phyloP scores from a whole-genome alignment of 1,140 invertebrate species.

The Apis laboriosa region DNA sequence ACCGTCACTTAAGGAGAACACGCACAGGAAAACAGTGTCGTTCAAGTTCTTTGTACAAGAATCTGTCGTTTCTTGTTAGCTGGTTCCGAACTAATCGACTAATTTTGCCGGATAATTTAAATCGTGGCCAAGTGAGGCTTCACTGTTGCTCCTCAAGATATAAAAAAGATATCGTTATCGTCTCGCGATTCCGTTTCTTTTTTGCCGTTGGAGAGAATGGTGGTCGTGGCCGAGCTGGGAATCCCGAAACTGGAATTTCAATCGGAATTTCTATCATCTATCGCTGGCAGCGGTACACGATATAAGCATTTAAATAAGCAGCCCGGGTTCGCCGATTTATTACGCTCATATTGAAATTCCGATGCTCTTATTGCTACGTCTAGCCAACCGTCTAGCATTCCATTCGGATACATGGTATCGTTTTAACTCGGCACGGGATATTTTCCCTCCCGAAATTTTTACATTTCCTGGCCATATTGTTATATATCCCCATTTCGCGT shows the following conservation, averaged over 20 bases:
- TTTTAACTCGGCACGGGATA: too few relatives aligned
- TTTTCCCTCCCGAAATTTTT: too few relatives aligned
- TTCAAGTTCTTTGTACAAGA: conserved; percentile 50
- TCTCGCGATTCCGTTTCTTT: not conserved
- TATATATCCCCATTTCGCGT: too few relatives aligned
- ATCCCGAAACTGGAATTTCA: conserved; percentile 43
- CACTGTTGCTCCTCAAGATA: not conserved
- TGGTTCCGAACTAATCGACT: conserved; percentile 29
- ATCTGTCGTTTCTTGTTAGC: conserved; percentile 54
- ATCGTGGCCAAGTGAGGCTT: not conserved
- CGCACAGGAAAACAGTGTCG: conserved; percentile 46
- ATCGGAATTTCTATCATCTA: conserved; percentile 57
- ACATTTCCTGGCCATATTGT: too few relatives aligned
- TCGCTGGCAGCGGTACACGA: conserved; percentile 29
- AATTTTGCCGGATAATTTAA: not conserved
- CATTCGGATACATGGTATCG: not conserved
- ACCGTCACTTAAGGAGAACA: conserved; percentile 59
- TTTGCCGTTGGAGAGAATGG: not conserved
- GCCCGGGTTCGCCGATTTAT: conserved; percentile 47
- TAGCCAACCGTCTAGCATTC: conserved; percentile 27
- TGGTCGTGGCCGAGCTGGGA: not conserved
- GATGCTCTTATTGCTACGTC: conserved; percentile 40
- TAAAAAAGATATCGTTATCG: too few relatives aligned
- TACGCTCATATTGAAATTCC: conserved; percentile 65
- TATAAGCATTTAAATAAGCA: conserved; percentile 64